phyloP scores from a whole-genome alignment of 2,113 vertebrate genomes.

The Lethenteron camtschaticum region DNA sequence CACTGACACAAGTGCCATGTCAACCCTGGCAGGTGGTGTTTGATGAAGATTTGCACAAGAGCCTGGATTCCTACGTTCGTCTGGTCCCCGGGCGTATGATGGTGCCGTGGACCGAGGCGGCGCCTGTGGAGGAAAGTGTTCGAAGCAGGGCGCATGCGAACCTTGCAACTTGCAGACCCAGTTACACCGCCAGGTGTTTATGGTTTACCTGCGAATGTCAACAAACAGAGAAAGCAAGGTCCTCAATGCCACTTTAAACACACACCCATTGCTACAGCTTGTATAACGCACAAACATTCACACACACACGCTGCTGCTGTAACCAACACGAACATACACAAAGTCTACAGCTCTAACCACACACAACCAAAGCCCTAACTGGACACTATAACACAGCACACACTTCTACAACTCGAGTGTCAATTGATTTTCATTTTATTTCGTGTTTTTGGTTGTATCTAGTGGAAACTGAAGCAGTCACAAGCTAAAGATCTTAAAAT shows the following conservation, averaged over 20 bases:
- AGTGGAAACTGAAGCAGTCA: no score
- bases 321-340: neutral
- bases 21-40: conserved; percentile 45
- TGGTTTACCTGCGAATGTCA: conserved; percentile 79
- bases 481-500: no score
- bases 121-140: conserved; percentile 13
- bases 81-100: conserved; percentile 46
- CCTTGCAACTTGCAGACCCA: conserved; percentile 27
- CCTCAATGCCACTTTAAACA: neutral
- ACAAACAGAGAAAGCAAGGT: conserved; percentile 97
- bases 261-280: neutral
- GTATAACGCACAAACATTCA: neutral
- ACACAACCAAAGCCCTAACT: neutral
- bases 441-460: no score
- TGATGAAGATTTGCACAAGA: conserved; percentile 69
- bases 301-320: neutral
- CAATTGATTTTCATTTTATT: no score
- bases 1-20: no score
- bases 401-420: no score
- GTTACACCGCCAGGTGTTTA: conserved; percentile 49
- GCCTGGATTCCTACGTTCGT: conserved; percentile 64
- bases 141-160: no score
- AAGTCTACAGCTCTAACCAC: neutral
- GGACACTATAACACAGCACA: no score
- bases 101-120: conserved; percentile 23